Evolutionary conservation across 1,140 invertebrate species (phyloP).

Genomic region (Alviniconcha marisindica): DNA sequence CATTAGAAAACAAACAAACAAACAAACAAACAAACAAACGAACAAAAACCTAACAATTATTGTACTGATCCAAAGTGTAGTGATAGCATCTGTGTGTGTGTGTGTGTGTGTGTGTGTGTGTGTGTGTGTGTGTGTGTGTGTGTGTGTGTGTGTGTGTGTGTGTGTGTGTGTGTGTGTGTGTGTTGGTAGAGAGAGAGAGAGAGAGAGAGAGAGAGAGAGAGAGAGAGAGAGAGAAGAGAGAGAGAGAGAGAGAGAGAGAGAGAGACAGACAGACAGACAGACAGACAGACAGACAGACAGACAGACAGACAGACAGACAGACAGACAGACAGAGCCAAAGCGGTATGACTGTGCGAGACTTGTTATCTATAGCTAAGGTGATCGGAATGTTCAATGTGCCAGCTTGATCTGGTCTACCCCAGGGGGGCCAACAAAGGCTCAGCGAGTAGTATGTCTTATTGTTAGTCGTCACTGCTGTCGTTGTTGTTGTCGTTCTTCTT

Average conservation of each 20-base stretch:
- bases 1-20: neutral
- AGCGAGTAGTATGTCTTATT: neutral
- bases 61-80: no score
- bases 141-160: slow-evolving; percentile 3
- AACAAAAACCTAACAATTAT: neutral
- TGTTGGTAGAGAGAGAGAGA: neutral
- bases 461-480: no score
- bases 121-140: neutral
- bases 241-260: neutral
- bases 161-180: slow-evolving; percentile 6
- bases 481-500: no score
- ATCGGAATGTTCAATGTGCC: neutral
- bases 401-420: neutral
- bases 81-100: neutral
- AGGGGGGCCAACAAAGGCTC: neutral
- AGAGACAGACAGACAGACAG: neutral
- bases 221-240: no score
- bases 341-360: neutral
- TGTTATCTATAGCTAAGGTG: neutral
- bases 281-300: neutral
- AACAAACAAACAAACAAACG: neutral
- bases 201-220: neutral
- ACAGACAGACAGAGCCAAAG: no score
- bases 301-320: no score
- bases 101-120: neutral